phyloP scores from a whole-genome alignment of 2,113 vertebrate species.

The Poeciliopsis retropinna region DNA sequence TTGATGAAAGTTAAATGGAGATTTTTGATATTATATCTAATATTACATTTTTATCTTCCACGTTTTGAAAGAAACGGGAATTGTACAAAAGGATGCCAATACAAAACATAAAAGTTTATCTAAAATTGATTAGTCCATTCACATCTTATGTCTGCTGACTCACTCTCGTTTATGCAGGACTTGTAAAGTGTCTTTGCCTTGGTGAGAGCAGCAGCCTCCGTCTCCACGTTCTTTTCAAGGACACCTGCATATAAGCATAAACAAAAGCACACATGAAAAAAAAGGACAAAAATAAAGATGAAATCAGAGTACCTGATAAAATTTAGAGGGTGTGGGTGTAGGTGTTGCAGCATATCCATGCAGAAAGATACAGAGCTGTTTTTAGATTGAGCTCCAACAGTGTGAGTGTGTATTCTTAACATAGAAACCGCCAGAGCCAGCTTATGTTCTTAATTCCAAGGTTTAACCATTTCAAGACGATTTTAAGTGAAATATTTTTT shows the following conservation, averaged over 20 bases:
- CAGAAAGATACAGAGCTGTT: constrained; percentile 4
- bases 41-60: no score
- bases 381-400: not conserved
- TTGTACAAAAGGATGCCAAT: not conserved
- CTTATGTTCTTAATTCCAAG: no score
- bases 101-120: not conserved
- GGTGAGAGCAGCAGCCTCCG: constrained; percentile 82
- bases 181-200: constrained; percentile 93
- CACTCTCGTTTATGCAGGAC: constrained; percentile 94
- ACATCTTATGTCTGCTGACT: constrained; percentile 64
- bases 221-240: constrained; percentile 80
- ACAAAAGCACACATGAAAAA: constrained; percentile 12
- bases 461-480: no score
- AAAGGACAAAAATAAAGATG: constrained; percentile 14
- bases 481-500: no score
- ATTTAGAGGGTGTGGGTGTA: not conserved
- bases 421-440: no score
- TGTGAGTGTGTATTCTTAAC: no score
- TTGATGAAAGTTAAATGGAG: not conserved
- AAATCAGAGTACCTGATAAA: not conserved
- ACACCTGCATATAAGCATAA: constrained; percentile 82
- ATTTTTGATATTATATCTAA: not conserved
- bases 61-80: no score
- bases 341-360: constrained; percentile 2
- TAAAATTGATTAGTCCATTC: not conserved